Evolutionary conservation across 2,797 vertebrate species (phyloP), one percentile per base, ranked within the genome.

Genomic region (Nyctalus aviator): DNA sequence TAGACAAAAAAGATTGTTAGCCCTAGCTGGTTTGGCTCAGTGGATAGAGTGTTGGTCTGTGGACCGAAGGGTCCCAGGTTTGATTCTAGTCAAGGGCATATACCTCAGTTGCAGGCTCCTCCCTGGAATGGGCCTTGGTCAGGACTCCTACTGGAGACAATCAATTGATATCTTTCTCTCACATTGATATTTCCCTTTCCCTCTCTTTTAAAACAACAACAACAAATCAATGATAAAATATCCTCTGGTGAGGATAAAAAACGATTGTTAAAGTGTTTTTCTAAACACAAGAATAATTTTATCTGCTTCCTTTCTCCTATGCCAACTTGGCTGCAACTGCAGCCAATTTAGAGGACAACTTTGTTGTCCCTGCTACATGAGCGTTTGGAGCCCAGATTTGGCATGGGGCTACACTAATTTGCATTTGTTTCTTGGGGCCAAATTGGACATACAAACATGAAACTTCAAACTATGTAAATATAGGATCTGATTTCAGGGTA

Each of bases 381-480:
- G 53, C 37, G 23, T 69, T 92, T 81, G 66, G 83, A 77, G 44
- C 69, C 37, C 62, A 2, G 25, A 23, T 48, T 86, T 77, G 57
- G 68, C 48, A 71, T 10, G 0, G 59, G 69, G 57, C 35, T 73
- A 44, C 46, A 73, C 53, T 55, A 30, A 57, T 66, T 81, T 84
- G 21, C 73, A n/a, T 79, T 69, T 86, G 81, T 83, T 78, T 76
- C 69, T 92, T n/a, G 62, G 77, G 46, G 78, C 64, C n/a, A 78
- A 69, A 59, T 57, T 59, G 64, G 23, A 75, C 41, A 17, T 15
- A 50, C 46, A 66, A 57, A 32, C 57, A 59, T n/a, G 35, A 91
- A 66, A 82, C 76, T 87, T 94, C 48, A 59, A 69, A 37, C 8
- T 15, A 2, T 88, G 23, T 76, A 79, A 46, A 64, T 20, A 46